Evolutionary conservation across 2,888 invertebrate genomes (phyloP).

Genomic region (Lacanobia oleracea): DNA sequence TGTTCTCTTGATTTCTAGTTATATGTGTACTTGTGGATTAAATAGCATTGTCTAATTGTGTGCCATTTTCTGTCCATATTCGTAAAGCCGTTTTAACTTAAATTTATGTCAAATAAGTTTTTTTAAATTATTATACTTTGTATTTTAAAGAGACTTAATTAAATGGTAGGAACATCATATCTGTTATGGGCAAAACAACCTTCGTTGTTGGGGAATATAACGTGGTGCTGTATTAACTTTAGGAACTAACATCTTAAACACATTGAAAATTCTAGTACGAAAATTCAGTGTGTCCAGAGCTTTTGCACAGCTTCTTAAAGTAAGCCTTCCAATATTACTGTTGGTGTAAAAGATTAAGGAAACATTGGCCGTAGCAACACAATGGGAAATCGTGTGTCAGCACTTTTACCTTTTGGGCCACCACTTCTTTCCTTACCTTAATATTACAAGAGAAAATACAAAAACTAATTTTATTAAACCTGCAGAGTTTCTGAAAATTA

Average conservation of each 20-base stretch:
- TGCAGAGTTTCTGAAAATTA: background rate
- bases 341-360: conserved; percentile 28
- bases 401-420: background rate
- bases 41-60: conserved; percentile 12
- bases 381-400: background rate
- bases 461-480: background rate
- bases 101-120: background rate
- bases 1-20: conserved; percentile 5
- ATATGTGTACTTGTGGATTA: background rate
- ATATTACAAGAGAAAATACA: background rate
- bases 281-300: conserved; percentile 1
- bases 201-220: too few species aligned
- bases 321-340: conserved; percentile 33
- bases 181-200: too few species aligned
- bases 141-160: too few species aligned
- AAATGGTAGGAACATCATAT: too few species aligned
- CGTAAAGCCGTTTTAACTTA: background rate
- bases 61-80: background rate
- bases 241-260: background rate
- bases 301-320: conserved; percentile 3
- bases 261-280: too few species aligned
- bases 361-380: background rate
- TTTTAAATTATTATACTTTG: too few species aligned
- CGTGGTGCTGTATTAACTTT: too few species aligned
- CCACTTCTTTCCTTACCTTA: background rate